Base-by-base conservation (phyloP, 2,113 vertebrate species). In the Megaptera novaeangliae region DNA sequence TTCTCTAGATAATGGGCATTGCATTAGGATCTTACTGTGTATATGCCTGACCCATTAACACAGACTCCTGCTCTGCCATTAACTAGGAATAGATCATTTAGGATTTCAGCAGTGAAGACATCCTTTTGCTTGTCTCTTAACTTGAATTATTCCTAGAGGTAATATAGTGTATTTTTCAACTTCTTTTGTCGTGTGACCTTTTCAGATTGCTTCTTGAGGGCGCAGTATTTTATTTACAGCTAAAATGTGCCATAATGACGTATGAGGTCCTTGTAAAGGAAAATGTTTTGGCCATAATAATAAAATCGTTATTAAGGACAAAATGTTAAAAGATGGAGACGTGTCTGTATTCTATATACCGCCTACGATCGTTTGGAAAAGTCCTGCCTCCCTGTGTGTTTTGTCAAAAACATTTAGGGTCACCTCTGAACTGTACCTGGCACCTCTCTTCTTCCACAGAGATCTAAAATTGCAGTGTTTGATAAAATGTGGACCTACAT, bases 401-500 rank as follows among this genome's bases (percentile, higher is more conserved):
- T 97, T 94, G 86, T 97, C 88, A 94, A 83, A 90, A 95, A 84
- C 92, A 83, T 84, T 96, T 88, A 84, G 87, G 90, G n/a, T 87
- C 72, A 34, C 91, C 44, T 83, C 18, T 78, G 57, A 39, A 75
- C 29, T 71, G 31, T 64, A 0, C 93, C 91, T 95, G 97, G 84
- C 83, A 94, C 92, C 71, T 96, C 98, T 34, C 97, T 95, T 97
- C 98, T 91, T 95, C 97, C 97, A 71, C 99, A 99, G 99, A 99
- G 99, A 98, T 99, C 99, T 97, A 99, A 99, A 99, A 99, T 99
- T 94, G 99, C 99, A 98, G 99, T 99, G 87, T 99, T 99, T 99
- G 99, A 99, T 99, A 99, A 99, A 99, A 99, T 99, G 99, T 99
- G 99, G 99, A 99, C 99, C 59, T 99, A 99, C 98, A 99, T 99